Evolutionary conservation across 2,797 vertebrate genomes (phyloP), one percentile per base, ranked within the genome.

Genomic region (Fistularia commersonii): DNA sequence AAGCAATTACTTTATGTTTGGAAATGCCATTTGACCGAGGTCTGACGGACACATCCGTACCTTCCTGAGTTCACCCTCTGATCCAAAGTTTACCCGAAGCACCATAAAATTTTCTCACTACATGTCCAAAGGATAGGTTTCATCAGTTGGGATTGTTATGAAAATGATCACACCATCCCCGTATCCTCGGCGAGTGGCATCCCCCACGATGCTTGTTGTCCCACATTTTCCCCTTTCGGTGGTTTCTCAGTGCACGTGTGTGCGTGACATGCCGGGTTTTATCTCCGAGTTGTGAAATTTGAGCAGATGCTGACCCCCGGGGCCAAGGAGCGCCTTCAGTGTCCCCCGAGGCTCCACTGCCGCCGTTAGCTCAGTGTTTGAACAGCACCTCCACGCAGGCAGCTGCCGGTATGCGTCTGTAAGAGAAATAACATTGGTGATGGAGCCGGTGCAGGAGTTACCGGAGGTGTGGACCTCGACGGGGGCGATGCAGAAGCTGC

Each of bases 1-100:
- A 79, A 83, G 80, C 72, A 76, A 61, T 69, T 49, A 67, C 67
- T 64, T 66, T 70, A 81, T 78, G 77, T 82, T 81, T 82, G 76
- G 77, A 69, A 80, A 79, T 68, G 51, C 40, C 73, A 35, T 77
- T 75, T 73, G 69, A 64, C 67, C 57, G 69, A 41, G 60, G 66
- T 72, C 67, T 62, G 61, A 34, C 66, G 69, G 74, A 75, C 59
- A 73, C 51, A 74, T 55, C 57, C 51, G 54, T 66, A 69, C 51
- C 74, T 77, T 71, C 69, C 72, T 23, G 23, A 23, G 23, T 23
- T 23, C 23, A 2, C 23, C 23, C 23, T 2, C 23, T 2, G 23
- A 23, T 23, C 23, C 23, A 23, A 23, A 23, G 23, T 23, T 23
- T 23, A 23, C 23, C 23, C 2, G 23, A 23, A 2, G 23, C 23